phyloP scores from a whole-genome alignment of 2,888 invertebrate species.

The Lottia scabra region DNA sequence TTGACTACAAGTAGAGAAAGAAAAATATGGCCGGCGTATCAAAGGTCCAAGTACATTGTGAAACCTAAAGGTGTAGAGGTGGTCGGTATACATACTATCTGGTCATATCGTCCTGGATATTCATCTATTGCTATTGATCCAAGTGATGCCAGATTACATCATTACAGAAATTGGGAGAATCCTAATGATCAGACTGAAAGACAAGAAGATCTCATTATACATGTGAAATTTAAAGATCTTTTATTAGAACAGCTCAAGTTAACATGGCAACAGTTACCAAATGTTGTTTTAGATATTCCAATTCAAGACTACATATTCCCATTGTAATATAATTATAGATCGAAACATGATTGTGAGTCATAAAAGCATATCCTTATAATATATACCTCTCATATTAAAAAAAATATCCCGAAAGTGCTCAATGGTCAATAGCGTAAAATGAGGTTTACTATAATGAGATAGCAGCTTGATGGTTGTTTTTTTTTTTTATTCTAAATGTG shows the following conservation, averaged over 20 bases:
- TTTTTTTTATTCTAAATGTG: too few relatives aligned
- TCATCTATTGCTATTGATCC: conserved; percentile 18
- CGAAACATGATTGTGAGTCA: too few relatives aligned
- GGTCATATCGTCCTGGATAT: conserved; percentile 19
- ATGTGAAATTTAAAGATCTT: conserved; percentile 29
- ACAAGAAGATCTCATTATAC: conserved; percentile 28
- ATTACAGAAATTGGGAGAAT: conserved; percentile 50
- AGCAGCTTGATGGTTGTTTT: too few relatives aligned
- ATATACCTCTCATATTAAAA: too few relatives aligned
- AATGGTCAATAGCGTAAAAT: too few relatives aligned
- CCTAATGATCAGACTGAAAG: conserved; percentile 22
- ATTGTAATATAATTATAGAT: not conserved
- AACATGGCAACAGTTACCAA: conserved; percentile 27
- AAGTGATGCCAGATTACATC: conserved; percentile 42
- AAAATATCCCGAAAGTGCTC: too few relatives aligned
- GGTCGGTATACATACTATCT: conserved; percentile 51
- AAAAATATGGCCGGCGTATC: conserved; percentile 27
- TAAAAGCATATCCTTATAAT: too few relatives aligned
- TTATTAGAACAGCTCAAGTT: conserved; percentile 30
- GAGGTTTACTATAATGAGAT: too few relatives aligned
- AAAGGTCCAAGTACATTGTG: conserved; percentile 52
- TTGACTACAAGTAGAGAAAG: conserved; percentile 41
- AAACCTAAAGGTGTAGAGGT: conserved; percentile 37
- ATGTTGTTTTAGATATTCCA: conserved; percentile 26
- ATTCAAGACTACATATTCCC: conserved; percentile 17